phyloP scores from a whole-genome alignment of 2,113 vertebrate species.

The Anguilla japonica region DNA sequence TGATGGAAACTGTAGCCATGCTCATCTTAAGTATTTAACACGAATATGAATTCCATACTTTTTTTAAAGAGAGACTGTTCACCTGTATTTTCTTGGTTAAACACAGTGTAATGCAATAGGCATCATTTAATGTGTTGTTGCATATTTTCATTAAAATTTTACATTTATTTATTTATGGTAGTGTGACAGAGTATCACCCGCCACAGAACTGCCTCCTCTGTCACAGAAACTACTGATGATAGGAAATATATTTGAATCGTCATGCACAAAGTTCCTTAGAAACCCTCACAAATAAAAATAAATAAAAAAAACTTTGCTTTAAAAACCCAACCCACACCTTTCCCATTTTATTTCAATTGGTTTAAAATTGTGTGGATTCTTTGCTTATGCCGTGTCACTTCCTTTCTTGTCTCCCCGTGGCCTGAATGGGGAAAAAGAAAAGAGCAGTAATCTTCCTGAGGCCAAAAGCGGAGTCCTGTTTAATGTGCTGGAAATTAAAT shows the following conservation, averaged over 20 bases:
- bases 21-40: too few species aligned
- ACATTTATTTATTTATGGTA: too few species aligned
- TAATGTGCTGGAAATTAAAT: constrained; percentile 83
- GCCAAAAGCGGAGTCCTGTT: constrained; percentile 78
- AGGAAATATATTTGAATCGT: too few species aligned
- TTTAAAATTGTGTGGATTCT: constrained; percentile 68
- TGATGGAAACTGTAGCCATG: too few species aligned
- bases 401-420: constrained; percentile 70
- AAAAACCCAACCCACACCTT: constrained; percentile 1
- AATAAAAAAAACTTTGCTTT: constrained; percentile 2
- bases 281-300: background rate
- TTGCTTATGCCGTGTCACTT: constrained; percentile 67
- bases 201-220: too few species aligned
- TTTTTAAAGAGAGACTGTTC: too few species aligned
- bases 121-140: too few species aligned
- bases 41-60: too few species aligned
- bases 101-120: too few species aligned
- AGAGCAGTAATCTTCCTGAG: constrained; percentile 79
- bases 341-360: constrained; percentile 49
- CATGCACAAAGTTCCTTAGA: background rate
- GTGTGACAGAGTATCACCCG: too few species aligned
- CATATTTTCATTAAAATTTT: too few species aligned
- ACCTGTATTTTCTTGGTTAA: too few species aligned
- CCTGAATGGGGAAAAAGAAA: constrained; percentile 64
- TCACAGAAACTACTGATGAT: background rate